Base-by-base conservation (phyloP, 2,888 invertebrate species). In the Limnephilus marmoratus region DNA sequence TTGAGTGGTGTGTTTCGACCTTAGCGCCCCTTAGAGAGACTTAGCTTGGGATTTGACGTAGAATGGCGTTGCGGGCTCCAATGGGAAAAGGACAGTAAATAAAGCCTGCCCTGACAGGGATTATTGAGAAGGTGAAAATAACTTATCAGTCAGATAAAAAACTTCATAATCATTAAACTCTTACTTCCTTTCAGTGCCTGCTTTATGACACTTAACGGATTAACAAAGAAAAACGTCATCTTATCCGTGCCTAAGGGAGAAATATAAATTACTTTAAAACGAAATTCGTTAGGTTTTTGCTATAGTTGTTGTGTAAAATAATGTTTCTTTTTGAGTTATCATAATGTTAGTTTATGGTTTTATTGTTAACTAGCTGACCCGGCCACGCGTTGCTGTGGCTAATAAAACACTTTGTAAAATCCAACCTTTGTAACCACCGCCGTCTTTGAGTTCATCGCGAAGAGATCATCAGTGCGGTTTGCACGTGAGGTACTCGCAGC, bases 1-100 rank as follows among this genome's bases (percentile, higher is more conserved):
- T 89, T n/a, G 80, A 15, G 4, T 11, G 34, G 29, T 29, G 18
- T 81, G 29, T 89, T 81, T n/a, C 80, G n/a, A 82, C 90, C 88
- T 91, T 91, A 81, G 24, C 41, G 91, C 68, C n/a, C 41, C 80
- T 15, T 80, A 49, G 81, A 89, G 37, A 68, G 92, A 86, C 90
- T 92, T 85, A 92, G 49, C 90, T 90, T 86, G 81, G 90, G 92
- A 92, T 92, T 90, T 87, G 81, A 90, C 82, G 87, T 82, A 85
- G 41, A 83, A 53, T 31, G 88, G 88, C 41, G 80, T 29, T 45
- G 80, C 12, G 37, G 81, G 34, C 12, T 86, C 49, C 80, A n/a
- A 45, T n/a, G 80, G 37, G 41, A 88, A 87, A 90, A 87, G 53
- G 85, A 68, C 53, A 86, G 45, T n/a, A 68, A 37, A 86, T 81